Conservation (phyloP, 1,140 invertebrate genomes). For the Zaprionus taronus region DNA sequence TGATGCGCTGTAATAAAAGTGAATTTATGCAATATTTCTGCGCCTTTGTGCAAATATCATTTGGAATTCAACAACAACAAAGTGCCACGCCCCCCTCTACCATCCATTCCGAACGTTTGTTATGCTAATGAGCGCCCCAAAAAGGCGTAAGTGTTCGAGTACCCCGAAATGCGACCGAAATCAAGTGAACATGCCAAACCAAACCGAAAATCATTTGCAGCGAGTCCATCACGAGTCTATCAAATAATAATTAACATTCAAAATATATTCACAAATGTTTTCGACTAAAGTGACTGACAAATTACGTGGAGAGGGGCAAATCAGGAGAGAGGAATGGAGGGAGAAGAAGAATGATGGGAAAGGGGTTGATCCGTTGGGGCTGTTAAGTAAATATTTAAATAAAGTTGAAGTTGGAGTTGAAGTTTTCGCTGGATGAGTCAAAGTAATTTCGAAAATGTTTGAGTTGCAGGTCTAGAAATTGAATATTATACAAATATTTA, state of each 20-base stretch:
- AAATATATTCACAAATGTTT: conserved; percentile 4
- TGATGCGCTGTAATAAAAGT: conserved; percentile 71
- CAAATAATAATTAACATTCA: conserved; percentile 34
- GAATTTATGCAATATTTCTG: conserved; percentile 83
- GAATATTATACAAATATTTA: neutral
- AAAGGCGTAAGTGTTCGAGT: conserved; percentile 53
- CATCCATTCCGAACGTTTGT: conserved; percentile 47
- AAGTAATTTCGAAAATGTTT: neutral
- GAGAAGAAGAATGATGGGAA: no score
- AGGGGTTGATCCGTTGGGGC: neutral
- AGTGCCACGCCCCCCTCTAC: neutral
- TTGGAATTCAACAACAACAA: conserved; percentile 57
- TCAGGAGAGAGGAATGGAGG: neutral
- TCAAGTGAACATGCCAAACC: conserved; percentile 21
- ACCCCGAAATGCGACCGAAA: conserved; percentile 21
- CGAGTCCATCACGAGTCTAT: neutral
- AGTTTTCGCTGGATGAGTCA: neutral
- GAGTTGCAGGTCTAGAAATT: neutral
- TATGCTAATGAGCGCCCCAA: conserved; percentile 70
- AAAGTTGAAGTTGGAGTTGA: neutral
- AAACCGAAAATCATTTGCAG: neutral
- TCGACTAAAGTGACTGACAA: neutral
- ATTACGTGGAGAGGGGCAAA: no score
- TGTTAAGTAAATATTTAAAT: neutral
- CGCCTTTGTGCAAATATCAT: conserved; percentile 80